Conservation (phyloP, 2,888 invertebrate species). For the Homarus gammarus region DNA sequence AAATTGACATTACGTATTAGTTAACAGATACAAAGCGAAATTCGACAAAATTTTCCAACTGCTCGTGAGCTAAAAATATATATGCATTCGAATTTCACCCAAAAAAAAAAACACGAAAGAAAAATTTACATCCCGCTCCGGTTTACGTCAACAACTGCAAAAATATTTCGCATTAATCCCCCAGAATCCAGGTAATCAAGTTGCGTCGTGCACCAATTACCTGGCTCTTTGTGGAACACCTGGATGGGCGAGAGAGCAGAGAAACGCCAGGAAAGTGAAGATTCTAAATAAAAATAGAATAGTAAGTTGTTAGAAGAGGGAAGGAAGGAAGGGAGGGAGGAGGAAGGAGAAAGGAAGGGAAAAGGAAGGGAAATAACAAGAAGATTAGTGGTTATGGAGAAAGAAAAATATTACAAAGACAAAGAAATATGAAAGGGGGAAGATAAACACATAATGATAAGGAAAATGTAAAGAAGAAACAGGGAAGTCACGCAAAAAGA, state of each 20-base stretch:
- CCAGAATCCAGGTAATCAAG: background rate
- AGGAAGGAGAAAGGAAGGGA: background rate
- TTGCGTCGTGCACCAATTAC: background rate
- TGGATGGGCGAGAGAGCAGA: slow-evolving; percentile 9
- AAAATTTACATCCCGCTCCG: background rate
- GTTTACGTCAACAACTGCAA: background rate
- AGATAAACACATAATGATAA: no score
- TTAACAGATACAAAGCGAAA: no score
- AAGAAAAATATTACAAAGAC: no score
- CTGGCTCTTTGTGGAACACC: background rate
- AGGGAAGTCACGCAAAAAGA: no score
- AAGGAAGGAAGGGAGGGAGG: background rate
- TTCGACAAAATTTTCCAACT: no score
- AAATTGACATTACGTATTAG: no score
- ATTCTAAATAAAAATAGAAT: background rate
- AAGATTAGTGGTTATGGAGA: no score
- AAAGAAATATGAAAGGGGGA: no score
- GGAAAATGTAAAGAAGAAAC: no score
- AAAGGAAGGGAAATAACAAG: background rate
- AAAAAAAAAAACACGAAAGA: background rate
- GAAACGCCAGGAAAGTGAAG: background rate
- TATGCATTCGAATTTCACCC: background rate
- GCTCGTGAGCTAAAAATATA: no score
- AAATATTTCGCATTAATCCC: background rate
- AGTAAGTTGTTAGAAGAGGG: background rate